Base-by-base conservation (phyloP, 2,888 invertebrate species). In the Polydrusus tereticollis region DNA sequence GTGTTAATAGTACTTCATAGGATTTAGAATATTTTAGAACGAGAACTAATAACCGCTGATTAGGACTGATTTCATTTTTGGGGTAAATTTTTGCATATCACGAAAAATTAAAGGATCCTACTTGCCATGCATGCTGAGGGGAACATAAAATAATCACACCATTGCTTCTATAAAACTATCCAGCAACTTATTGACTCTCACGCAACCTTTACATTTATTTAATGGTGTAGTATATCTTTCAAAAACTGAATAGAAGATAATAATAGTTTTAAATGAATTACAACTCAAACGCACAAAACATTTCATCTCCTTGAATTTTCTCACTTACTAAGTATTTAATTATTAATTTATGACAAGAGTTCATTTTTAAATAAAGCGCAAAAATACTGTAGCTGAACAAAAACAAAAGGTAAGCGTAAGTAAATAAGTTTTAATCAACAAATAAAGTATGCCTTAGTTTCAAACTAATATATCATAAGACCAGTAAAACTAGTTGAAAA, bases 1-100 rank as follows among this genome's bases (percentile, higher is more conserved):
- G 84, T 85, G 85, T 86, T 86, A 85, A 83, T 82, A 85, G 85
- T 86, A 85, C 82, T 85, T 85, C 83, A 84, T 84, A 85, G 88
- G 89, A 88, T 88, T 87, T 88, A 88, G 87, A 87, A 75, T 76
- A 78, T 72, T 73, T 20, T 68, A 68, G 72, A 62, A 50, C 43
- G 26, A 36, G 16, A 69, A 38, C 8, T 36, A 68, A 29, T 41
- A 29, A 63, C 47, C 45, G 64, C 64, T 64, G 23, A 64, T 64
- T 63, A 69, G 57, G 58, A 63, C 57, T 69, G 69, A 69, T 58
- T 68, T 60, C 12, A 57, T 62, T 69, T 69, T 29, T 55, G 69
- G 69, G 63, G 45, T 41, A 57, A 29, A 38, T 52, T 64, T 65
- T 69, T 69, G 69, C 69, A 69, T 64, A 69, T 69, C 69, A 69